Base-by-base conservation (phyloP, 2,797 vertebrate species). In the Darevskia nairensis region DNA sequence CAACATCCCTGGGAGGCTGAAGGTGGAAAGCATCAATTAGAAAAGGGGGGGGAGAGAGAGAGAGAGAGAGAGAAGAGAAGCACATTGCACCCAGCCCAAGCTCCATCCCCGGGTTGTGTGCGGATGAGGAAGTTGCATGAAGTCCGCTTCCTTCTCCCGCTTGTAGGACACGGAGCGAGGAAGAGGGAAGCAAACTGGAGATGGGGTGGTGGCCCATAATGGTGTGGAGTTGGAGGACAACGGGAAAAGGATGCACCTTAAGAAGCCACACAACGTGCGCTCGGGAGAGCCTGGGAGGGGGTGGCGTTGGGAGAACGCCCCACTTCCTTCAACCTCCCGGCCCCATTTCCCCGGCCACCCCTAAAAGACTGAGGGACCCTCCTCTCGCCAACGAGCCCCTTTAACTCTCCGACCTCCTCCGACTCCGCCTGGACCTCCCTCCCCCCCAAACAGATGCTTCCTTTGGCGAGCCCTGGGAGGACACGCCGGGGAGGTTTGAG, bases 41-140 rank as follows among this genome's bases (percentile, higher is more conserved):
- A 55, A 55, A 55, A 55, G 50, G 50, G 50, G 66, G 29, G 35
- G 11, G 11, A n/a, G n/a, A n/a, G n/a, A n/a, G n/a, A n/a, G n/a
- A n/a, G 3, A 0, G 29, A 17, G 17, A 27, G 29, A 23, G 32
- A 19, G 2, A 41, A 55, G 50, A 55, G 50, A 85, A 66, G 68
- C 76, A 41, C 72, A 35, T 6, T 76, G 44, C 78, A 8, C 46
- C 78, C 44, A 21, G 27, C 27, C 46, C n/a, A 11, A 35, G 29
- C 71, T 66, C 71, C 86, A 35, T 76, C 78, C 78, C 64, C 23
- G 68, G n/a, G 81, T 50, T 39, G 68, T 23, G 77, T 25, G 81
- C 81, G 2, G 50, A n/a, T 75, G 75, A 80, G 81, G 89, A 90
- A 90, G 85, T 87, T 84, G 82, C 76, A 17, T 19, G 81, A 87